These are phyloP conservation scores for Erinaceus europaeus DNA, from an alignment of 2,113 vertebrate genomes.

Conservation along the genomic window DNA sequence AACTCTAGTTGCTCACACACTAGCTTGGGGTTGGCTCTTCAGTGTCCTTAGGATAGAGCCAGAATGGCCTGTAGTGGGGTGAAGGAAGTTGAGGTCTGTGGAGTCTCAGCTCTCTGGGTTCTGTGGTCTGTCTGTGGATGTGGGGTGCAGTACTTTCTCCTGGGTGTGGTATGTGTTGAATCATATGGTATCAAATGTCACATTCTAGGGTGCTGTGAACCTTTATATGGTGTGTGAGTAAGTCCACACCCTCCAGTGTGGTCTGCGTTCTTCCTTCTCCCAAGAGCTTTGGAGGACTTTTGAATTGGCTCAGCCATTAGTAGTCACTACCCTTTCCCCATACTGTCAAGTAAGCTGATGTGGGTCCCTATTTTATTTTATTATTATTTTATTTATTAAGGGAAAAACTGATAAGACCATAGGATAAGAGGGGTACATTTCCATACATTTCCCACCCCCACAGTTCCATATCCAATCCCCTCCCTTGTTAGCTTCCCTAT, in stretches of 20 bases:
- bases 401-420: too few relatives aligned
- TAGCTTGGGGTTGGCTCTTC: not conserved
- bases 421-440: too few relatives aligned
- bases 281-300: not conserved
- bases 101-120: too few relatives aligned
- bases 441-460: too few relatives aligned
- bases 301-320: not conserved
- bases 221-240: not conserved
- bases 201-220: accelerated
- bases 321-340: not conserved
- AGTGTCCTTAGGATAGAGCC: not conserved
- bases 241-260: not conserved
- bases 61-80: not conserved
- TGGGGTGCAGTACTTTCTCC: not conserved
- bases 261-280: not conserved
- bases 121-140: not conserved
- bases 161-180: not conserved
- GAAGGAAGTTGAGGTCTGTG: too few relatives aligned
- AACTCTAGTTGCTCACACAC: not conserved
- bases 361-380: not conserved
- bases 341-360: not conserved
- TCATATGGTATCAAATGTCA: not conserved
- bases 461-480: too few relatives aligned
- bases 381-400: too few relatives aligned
- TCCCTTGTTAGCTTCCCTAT: too few relatives aligned